A percentile compares a stretch with the other conserved stretches of the same genome.
These are phyloP conservation scores for Carlito syrichta DNA, from an alignment of 2,113 vertebrate species.

Conservation along the genomic window DNA sequence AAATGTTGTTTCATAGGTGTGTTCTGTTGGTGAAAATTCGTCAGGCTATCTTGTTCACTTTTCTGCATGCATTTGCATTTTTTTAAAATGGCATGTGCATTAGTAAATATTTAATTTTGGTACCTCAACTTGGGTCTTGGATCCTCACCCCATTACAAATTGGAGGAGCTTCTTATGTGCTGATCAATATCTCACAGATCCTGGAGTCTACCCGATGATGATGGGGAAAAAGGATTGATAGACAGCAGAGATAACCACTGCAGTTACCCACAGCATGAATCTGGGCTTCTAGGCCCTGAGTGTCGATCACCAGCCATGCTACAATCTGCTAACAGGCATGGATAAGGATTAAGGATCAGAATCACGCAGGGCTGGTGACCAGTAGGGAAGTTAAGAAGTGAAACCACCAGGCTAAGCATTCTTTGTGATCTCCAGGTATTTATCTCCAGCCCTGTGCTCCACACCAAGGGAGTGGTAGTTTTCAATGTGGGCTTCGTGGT, in stretches of 20 bases:
- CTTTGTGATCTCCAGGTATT: background rate
- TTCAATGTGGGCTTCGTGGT: background rate
- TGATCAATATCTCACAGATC: rapidly evolving
- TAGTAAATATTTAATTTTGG: background rate
- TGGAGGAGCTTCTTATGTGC: background rate
- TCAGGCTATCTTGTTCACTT: background rate
- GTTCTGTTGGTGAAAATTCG: background rate
- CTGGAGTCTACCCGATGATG: background rate
- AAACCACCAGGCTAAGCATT: background rate
- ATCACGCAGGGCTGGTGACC: background rate
- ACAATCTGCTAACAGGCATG: background rate
- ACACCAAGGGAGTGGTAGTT: background rate
- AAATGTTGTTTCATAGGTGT: background rate
- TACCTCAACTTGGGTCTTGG: background rate
- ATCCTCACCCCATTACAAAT: background rate
- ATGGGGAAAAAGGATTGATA: background rate
- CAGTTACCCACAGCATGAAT: too few relatives aligned
- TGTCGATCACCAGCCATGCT: background rate
- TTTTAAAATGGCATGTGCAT: background rate
- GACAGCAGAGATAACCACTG: background rate
- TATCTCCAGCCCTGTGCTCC: too few relatives aligned
- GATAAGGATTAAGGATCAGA: background rate
- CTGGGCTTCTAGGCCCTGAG: background rate
- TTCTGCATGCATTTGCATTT: background rate
- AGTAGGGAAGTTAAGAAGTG: background rate